Evolutionary conservation across 1,140 invertebrate species (phyloP).

Genomic region (Archegozetes longisetosus): DNA sequence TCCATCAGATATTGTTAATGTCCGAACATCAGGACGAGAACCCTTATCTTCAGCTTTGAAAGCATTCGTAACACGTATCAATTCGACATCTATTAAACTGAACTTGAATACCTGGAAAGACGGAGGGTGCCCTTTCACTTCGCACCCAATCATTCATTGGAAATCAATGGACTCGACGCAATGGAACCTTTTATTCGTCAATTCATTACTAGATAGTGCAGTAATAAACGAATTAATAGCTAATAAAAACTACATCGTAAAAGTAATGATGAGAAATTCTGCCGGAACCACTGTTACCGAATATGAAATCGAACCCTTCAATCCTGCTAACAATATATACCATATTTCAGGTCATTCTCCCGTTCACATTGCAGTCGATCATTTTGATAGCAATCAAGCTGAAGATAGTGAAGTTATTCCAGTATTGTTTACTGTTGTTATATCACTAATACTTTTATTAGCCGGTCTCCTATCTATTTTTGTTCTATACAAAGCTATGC

Average conservation of each 20-base stretch:
- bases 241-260: neutral
- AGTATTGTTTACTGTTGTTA: neutral
- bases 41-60: neutral
- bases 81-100: constrained; percentile 72
- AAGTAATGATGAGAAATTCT: neutral
- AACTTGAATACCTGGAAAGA: constrained; percentile 83
- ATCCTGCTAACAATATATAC: neutral
- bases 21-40: neutral
- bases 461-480: neutral
- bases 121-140: constrained; percentile 91
- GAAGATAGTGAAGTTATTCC: neutral
- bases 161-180: neutral
- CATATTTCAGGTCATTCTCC: neutral
- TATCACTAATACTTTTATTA: neutral
- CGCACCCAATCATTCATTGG: constrained; percentile 57
- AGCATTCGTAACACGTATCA: constrained; percentile 26
- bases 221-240: neutral
- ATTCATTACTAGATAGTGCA: neutral
- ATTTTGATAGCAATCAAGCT: neutral
- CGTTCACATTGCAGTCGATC: neutral
- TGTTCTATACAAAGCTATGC: neutral
- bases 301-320: neutral
- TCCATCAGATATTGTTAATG: neutral
- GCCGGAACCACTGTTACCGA: constrained; percentile 1
- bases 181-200: neutral